Percentiles rank a stretch among this genome's conserved stretches.
These are phyloP conservation scores for Lacerta bilineata DNA, from an alignment of 2,797 vertebrate genomes.

Conservation along the genomic window DNA sequence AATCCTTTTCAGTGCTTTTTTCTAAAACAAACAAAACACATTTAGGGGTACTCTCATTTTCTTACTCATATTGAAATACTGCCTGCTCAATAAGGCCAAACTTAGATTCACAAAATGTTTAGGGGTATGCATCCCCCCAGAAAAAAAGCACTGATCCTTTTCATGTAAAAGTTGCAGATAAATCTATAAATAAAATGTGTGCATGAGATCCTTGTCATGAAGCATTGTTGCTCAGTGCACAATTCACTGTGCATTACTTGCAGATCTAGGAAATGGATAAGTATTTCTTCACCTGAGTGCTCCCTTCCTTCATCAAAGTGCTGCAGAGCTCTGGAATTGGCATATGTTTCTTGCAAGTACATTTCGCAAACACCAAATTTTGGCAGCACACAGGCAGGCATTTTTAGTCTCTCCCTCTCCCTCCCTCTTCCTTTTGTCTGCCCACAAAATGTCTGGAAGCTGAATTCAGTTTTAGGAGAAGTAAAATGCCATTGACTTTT, in stretches of 20 bases:
- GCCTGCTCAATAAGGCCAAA: too few species aligned
- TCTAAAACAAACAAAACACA: too few species aligned
- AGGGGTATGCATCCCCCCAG: too few species aligned
- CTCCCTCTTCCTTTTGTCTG: background rate
- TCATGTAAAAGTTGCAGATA: background rate
- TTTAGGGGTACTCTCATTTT: too few species aligned
- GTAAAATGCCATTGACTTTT: constrained; percentile 13
- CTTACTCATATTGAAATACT: too few species aligned
- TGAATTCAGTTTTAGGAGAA: background rate
- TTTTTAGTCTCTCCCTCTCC: background rate
- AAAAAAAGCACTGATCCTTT: too few species aligned
- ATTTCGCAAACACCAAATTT: background rate
- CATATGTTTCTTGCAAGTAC: background rate
- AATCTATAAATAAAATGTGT: background rate
- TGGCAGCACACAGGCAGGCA: background rate
- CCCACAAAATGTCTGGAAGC: background rate
- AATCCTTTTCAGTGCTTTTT: background rate
- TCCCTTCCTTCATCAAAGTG: background rate
- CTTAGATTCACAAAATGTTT: too few species aligned
- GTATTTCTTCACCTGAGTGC: background rate
- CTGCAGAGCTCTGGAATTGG: background rate
- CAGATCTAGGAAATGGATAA: background rate
- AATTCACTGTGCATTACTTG: background rate
- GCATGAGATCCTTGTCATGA: background rate
- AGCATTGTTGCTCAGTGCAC: background rate